phyloP scores from a whole-genome alignment of 1,140 invertebrate genomes.

The Aphaenogaster rudis region DNA sequence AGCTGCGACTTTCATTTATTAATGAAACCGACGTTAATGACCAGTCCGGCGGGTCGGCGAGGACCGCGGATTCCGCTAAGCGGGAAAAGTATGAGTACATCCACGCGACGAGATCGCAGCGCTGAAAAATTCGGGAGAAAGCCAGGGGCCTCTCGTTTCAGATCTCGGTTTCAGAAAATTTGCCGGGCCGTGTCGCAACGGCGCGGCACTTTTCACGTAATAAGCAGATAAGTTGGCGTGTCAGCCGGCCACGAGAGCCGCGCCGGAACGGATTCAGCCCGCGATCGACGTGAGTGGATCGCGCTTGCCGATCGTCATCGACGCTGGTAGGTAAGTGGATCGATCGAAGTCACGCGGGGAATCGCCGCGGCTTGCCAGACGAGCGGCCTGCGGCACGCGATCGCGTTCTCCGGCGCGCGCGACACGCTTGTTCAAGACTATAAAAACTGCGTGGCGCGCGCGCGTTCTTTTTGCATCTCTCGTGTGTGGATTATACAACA shows the following conservation, averaged over 20 bases:
- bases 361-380: not conserved
- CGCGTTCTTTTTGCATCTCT: slow-evolving; percentile 33
- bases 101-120: not conserved
- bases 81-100: slow-evolving; percentile 16
- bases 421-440: slow-evolving; percentile 20
- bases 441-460: slow-evolving; percentile 13
- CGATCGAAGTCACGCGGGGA: not conserved
- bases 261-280: not conserved
- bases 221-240: slow-evolving; percentile 50
- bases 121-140: slow-evolving; percentile 66
- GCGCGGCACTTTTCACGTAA: slow-evolving; percentile 64
- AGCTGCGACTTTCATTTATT: slow-evolving; percentile 31
- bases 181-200: slow-evolving; percentile 63
- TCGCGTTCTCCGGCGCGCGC: slow-evolving; percentile 12
- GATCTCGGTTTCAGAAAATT: slow-evolving; percentile 72
- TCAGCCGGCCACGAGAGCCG: not conserved
- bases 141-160: slow-evolving; percentile 64
- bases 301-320: not conserved
- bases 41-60: not conserved
- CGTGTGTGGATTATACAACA: slow-evolving; percentile 57
- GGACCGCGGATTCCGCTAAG: not conserved
- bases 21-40: slow-evolving; percentile 45
- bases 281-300: not conserved
- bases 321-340: not conserved
- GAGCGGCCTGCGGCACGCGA: not conserved